These are phyloP conservation scores for Eurypyga helias DNA, from an alignment of 2,113 vertebrate species.

Conservation along the genomic window DNA sequence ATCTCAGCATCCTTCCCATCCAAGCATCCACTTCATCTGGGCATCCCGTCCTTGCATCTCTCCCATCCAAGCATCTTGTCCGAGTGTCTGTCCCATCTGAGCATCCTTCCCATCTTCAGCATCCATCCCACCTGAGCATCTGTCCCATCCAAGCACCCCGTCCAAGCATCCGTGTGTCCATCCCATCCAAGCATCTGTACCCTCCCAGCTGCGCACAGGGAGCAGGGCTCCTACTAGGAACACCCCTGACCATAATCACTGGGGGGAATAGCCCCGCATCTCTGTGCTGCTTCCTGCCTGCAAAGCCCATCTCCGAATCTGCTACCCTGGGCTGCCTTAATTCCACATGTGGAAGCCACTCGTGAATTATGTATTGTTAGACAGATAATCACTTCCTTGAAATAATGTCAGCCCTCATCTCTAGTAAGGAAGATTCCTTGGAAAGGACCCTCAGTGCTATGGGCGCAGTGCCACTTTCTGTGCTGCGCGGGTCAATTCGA, in stretches of 20 bases:
- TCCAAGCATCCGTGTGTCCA: background rate
- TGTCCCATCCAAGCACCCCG: background rate
- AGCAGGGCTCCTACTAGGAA: background rate
- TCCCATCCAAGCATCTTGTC: background rate
- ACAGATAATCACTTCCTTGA: conserved; percentile 72
- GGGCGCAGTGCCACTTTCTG: conserved; percentile 66
- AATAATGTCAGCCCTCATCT: conserved; percentile 74
- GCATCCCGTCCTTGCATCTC: background rate
- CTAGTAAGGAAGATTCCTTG: conserved; percentile 77
- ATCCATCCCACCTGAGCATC: too few relatives aligned
- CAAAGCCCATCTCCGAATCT: background rate
- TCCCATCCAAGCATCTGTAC: background rate
- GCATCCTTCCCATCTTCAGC: too few relatives aligned
- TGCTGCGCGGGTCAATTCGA: conserved; percentile 77
- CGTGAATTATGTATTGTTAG: conserved; percentile 58
- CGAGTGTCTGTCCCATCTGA: background rate
- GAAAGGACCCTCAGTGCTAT: conserved; percentile 77
- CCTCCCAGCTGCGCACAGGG: rapidly evolving
- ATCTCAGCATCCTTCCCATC: too few relatives aligned
- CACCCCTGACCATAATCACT: background rate
- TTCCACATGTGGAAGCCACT: conserved; percentile 8
- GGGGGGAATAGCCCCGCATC: background rate
- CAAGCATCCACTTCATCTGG: too few relatives aligned
- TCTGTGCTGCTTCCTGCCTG: rapidly evolving
- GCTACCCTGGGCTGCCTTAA: background rate